phyloP scores from a whole-genome alignment of 2,113 vertebrate species.

The Sturnus vulgaris region DNA sequence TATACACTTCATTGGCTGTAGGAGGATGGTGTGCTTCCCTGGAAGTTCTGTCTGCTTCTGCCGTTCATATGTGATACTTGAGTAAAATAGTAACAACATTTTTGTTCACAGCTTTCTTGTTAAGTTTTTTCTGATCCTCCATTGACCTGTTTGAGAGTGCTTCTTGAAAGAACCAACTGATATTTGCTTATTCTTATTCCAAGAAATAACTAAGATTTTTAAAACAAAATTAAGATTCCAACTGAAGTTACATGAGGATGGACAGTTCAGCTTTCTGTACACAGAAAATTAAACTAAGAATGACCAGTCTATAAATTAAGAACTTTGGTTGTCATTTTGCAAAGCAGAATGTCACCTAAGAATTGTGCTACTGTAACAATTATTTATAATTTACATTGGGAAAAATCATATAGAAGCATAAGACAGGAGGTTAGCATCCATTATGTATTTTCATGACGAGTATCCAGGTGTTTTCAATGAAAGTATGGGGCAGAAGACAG shows the following conservation, averaged over 20 bases:
- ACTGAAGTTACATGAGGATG: not conserved
- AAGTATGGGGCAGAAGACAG: not conserved
- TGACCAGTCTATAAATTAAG: not conserved
- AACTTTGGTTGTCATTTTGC: not conserved
- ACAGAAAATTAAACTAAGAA: not conserved
- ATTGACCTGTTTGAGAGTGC: not conserved
- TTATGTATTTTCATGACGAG: not conserved
- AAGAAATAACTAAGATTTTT: not conserved
- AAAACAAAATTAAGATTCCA: not conserved
- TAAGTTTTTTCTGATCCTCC: not conserved
- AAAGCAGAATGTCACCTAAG: not conserved
- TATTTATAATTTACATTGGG: not conserved
- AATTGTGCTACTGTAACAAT: not conserved
- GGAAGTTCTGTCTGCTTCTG: not conserved
- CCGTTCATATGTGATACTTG: not conserved
- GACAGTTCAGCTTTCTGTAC: not conserved
- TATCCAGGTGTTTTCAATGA: not conserved
- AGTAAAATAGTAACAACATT: not conserved
- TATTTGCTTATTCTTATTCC: not conserved
- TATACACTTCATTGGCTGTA: not conserved
- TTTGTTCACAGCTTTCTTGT: not conserved
- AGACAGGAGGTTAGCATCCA: not conserved
- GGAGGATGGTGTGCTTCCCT: not conserved
- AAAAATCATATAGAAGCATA: not conserved
- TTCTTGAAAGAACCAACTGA: not conserved